These are phyloP conservation scores for Odontocerum albicorne DNA, from an alignment of 2,888 invertebrate species.

Conservation along the genomic window DNA sequence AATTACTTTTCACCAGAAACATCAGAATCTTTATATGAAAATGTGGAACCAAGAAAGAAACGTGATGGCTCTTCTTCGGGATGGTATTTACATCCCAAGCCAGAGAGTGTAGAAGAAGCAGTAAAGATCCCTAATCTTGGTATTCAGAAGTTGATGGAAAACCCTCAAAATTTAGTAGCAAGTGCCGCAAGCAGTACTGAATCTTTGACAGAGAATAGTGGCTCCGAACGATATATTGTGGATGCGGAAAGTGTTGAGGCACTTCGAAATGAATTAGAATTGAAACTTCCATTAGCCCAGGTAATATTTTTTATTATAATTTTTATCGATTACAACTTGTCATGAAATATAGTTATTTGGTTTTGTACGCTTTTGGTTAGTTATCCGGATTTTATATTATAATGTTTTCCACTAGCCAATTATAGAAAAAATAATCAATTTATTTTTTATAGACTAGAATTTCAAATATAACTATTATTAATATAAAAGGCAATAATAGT, in stretches of 20 bases:
- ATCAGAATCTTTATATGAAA: conserved; percentile 21
- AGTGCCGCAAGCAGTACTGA: conserved; percentile 43
- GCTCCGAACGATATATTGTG: conserved; percentile 60
- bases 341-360: no score
- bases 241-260: conserved; percentile 74
- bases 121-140: neutral
- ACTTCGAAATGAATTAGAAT: conserved; percentile 67
- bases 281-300: conserved; percentile 71
- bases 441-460: no score
- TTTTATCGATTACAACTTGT: neutral
- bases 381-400: no score
- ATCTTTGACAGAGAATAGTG: conserved; percentile 50
- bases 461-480: no score
- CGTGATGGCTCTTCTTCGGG: conserved; percentile 39
- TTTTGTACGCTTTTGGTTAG: no score
- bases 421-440: no score
- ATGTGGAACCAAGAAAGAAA: conserved; percentile 13
- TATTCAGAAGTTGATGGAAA: conserved; percentile 1
- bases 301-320: conserved; percentile 44
- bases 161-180: neutral
- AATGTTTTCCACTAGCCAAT: no score
- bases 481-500: no score
- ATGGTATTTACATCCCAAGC: conserved; percentile 51
- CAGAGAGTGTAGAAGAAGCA: conserved; percentile 21
- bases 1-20: conserved; percentile 18